Evolutionary conservation across 1,140 invertebrate genomes (phyloP).

Genomic region (Nephila pilipes): DNA sequence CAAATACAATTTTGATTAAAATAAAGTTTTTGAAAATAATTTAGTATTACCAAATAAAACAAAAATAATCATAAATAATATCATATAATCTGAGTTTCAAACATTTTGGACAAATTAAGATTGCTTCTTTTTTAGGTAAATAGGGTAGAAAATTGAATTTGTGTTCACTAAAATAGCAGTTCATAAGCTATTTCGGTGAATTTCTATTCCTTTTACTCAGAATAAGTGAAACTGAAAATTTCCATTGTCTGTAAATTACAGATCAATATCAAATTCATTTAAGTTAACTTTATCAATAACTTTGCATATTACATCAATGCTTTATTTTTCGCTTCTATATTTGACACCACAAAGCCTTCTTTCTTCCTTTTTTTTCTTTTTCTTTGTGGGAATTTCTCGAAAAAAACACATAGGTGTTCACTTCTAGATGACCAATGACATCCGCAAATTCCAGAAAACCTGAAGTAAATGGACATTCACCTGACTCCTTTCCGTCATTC

Average conservation of each 20-base stretch:
- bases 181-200: too few relatives aligned
- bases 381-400: background rate
- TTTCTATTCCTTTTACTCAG: background rate
- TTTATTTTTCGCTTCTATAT: background rate
- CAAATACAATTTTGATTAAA: too few relatives aligned
- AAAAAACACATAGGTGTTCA: background rate
- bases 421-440: background rate
- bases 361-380: background rate
- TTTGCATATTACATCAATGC: background rate
- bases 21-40: too few relatives aligned
- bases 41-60: too few relatives aligned
- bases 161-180: too few relatives aligned
- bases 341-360: background rate
- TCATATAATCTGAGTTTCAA: too few relatives aligned
- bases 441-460: background rate
- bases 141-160: too few relatives aligned
- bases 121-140: too few relatives aligned
- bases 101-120: too few relatives aligned
- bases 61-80: too few relatives aligned
- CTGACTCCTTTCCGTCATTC: background rate
- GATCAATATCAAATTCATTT: background rate
- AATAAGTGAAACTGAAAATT: background rate
- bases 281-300: background rate
- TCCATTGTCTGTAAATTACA: background rate
- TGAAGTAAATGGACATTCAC: background rate